Evolutionary conservation across 2,797 vertebrate genomes (phyloP), one percentile per base, ranked within the genome.

Genomic region (Acrocephalus scirpaceus): DNA sequence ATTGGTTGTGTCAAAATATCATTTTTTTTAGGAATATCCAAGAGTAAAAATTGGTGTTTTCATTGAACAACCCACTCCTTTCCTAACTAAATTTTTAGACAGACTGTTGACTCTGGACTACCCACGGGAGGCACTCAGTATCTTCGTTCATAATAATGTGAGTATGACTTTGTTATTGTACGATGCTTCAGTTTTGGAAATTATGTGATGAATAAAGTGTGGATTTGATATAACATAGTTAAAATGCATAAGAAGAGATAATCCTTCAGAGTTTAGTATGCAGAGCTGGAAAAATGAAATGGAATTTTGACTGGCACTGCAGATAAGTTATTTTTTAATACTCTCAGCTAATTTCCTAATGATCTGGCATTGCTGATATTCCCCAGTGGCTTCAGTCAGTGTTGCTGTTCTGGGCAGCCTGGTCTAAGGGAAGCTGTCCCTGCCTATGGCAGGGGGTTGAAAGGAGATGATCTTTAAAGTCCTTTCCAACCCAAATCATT

Each of bases 71-170:
- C 99, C 99, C 56, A 99, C 99, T 42, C 99, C 99, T 51, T 99
- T 99, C 94, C 98, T 99, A 70, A 96, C 99, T 27, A 99, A 99
- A 92, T 99, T 99, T 97, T 98, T 99, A 94, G 98, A 99, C 76
- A 96, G 97, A 54, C 90, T 99, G 47, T 96, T 99, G 91, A 97
- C 97, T 67, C 96, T 99, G 94, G 99, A 99, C 95, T 99, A 99
- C 96, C 98, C 99, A 62, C 99, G 98, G 96, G 98, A 99, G 95
- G 98, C 98, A 97, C 95, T 99, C 74, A 98, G 97, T 74, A 32
- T 99, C 70, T 99, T 99, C 83, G 66, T 99, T 95, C 99, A 99
- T 97, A 99, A 99, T 96, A 99, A 98, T 21, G 99, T 99, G 97
- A 99, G 99, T 98, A 91, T 91, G 92, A 42, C 56, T 16, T 54